Evolutionary conservation across 2,888 invertebrate genomes (phyloP), one percentile per base, ranked within the genome.

Genomic region (Hirtodrosophila duncani): DNA sequence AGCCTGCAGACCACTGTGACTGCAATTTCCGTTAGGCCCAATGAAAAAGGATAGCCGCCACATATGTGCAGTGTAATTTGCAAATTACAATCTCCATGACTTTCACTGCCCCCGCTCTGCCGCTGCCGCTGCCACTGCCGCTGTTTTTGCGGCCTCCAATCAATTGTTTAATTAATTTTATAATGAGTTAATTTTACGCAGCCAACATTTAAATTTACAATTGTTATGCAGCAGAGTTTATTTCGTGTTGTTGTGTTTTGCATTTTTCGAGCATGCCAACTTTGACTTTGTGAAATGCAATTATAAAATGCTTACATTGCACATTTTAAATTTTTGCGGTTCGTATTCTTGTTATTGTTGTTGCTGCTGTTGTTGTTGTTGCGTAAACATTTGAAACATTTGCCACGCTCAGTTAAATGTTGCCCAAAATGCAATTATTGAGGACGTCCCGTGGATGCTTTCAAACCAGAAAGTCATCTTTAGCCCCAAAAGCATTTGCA

Each of bases 131-230:
- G n/a, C n/a, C n/a, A n/a, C n/a, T n/a, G n/a, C n/a, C n/a, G n/a
- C n/a, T n/a, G n/a, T n/a, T n/a, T n/a, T n/a, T 49, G 63, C 24
- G 48, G 56, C 52, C n/a, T 67, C 52, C 62, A 62, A 66, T 63
- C 77, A 78, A 78, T 81, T 82, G 82, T 74, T 78, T 83, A 83
- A 82, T 82, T 82, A 83, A 81, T 80, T 75, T 78, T 80, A 74
- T 81, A 82, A 83, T 82, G 81, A 82, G 82, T 83, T 83, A 82
- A 83, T 80, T 82, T 77, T 56, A 43, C 61, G 48, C 41, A 52
- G 49, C 64, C 62, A 50, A 78, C 58, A 56, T 58, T 38, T 72
- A 67, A 38, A 49, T 68, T 46, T 46, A 56, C 57, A 65, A 69
- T 78, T 77, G n/a, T 3, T 3, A 9, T 41, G 14, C 44, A 31